phyloP scores from a whole-genome alignment of 2,113 vertebrate genomes.

The Sapajus apella region DNA sequence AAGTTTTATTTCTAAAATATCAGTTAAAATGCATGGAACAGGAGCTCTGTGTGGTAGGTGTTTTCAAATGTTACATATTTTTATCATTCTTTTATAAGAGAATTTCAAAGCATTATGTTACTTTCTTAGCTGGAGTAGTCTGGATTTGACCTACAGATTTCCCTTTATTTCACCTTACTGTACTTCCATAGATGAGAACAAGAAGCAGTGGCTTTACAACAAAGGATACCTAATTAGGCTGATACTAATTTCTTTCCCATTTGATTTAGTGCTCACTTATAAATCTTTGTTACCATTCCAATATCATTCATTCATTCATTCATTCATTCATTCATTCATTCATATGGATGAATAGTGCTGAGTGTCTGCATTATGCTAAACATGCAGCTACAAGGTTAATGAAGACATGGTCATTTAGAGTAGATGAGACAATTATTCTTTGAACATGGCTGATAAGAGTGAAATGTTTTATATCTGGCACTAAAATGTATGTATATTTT shows the following conservation, averaged over 20 bases:
- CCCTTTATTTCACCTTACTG: not conserved
- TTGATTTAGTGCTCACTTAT: not conserved
- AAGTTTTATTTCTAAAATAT: not conserved
- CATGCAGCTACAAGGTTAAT: not conserved
- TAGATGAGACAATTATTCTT: not conserved
- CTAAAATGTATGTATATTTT: not conserved
- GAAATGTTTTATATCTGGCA: not conserved
- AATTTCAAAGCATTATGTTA: not conserved
- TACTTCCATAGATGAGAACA: not conserved
- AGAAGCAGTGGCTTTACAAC: not conserved
- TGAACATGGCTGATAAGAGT: not conserved
- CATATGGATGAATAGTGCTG: not conserved
- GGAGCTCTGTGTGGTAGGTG: not conserved
- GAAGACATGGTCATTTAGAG: not conserved
- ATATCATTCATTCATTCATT: not conserved
- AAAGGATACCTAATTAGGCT: not conserved
- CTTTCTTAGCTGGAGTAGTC: not conserved
- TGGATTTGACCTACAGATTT: not conserved
- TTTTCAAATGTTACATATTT: not conserved
- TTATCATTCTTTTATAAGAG: not conserved
- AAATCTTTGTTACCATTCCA: not conserved
- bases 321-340: not conserved
- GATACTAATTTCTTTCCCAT: not conserved
- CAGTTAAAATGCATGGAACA: not conserved
- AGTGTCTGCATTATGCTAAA: not conserved